Base-by-base conservation (phyloP, 2,113 vertebrate genomes). In the Etia nguti region DNA sequence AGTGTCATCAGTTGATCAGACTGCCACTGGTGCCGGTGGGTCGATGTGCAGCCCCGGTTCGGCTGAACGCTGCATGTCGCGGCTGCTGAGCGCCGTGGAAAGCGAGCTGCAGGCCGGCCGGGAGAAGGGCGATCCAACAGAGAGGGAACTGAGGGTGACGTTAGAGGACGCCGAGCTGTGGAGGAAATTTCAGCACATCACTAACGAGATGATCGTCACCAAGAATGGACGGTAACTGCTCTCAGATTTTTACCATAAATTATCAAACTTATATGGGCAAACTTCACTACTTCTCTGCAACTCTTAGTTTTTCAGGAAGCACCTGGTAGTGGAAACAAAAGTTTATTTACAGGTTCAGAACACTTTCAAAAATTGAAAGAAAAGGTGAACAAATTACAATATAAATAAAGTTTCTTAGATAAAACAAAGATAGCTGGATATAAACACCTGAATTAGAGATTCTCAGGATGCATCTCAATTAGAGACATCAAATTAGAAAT, bases 191-290 rank as follows among this genome's bases (percentile, higher is more conserved):
- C 97, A 97, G 85, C 96, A 97, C 90, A 96, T 98, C 94, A 99
- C 98, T 43, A 99, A 99, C 6, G 99, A 99, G 95, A 99, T 99
- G 99, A 99, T 99, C 2, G 99, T 99, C 93, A 99, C 99, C 95
- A 99, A 99, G 96, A 99, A 97, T 1, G 99, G 99, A 92, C 97
- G 99, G 98, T 98, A 86, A 60, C 15, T 4, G 22, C 8, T 29
- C 8, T 73, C 41, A 46, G 13, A 73, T 4, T 48, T 31, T 31
- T 52, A 10, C 46, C 13, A 4, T 48, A 52, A 9, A 77, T 50
- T 8, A 75, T 26, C 15, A 77, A 48, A 50, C 70, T 20, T 31
- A 31, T 4, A 50, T 31, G 18, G 13, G 11, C 70, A 48, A 48
- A 48, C 24, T 29, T 48, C 26, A 77, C 24, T 20, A 10, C 26